Evolutionary conservation across 2,113 vertebrate genomes (phyloP).

Genomic region (Pseudopodoces humilis): DNA sequence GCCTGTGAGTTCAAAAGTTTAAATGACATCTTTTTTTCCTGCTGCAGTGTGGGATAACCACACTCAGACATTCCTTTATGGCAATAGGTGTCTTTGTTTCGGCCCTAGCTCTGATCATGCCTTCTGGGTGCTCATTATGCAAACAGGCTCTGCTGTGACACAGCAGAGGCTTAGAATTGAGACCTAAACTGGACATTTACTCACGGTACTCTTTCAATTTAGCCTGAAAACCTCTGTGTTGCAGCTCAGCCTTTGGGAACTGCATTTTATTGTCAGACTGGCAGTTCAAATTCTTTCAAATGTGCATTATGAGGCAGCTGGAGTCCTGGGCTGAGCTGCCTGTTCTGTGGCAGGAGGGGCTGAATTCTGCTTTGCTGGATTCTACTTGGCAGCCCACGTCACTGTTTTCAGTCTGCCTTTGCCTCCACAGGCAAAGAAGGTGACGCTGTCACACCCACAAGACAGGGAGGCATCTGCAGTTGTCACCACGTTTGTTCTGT

Average conservation of each 20-base stretch:
- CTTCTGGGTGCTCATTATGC: not conserved
- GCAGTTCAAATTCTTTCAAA: not conserved
- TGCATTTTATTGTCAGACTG: not conserved
- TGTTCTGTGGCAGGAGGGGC: not conserved
- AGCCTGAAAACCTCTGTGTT: not conserved
- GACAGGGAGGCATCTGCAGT: not conserved
- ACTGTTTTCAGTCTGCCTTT: not conserved
- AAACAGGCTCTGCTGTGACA: not conserved
- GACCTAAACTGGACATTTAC: not conserved
- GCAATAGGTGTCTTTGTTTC: not conserved
- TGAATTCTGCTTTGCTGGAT: not conserved
- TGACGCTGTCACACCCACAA: not conserved
- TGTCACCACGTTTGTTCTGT: not conserved
- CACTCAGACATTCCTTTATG: not conserved
- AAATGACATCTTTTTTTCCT: not conserved
- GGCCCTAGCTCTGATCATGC: not conserved
- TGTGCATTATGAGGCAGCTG: not conserved
- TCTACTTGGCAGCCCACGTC: not conserved
- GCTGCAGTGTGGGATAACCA: not conserved
- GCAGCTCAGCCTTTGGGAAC: not conserved
- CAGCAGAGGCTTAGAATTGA: not conserved
- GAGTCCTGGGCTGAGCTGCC: not conserved
- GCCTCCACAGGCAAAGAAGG: not conserved
- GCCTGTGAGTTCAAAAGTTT: not conserved
- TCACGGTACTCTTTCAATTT: not conserved